Evolutionary conservation across 1,140 invertebrate species (phyloP).

Genomic region (Tribolium castaneum): DNA sequence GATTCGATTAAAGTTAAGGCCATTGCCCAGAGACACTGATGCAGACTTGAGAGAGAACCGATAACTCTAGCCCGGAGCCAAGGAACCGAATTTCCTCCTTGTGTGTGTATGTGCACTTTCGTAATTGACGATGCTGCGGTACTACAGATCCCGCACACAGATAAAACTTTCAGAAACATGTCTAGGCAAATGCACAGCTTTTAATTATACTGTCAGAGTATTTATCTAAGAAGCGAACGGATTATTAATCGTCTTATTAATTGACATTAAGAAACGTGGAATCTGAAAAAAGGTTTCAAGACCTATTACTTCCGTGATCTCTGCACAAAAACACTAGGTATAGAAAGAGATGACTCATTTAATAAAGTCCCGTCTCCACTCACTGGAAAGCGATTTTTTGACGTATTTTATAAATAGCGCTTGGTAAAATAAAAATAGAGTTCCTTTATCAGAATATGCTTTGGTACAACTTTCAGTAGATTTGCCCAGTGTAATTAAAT

Average conservation of each 20-base stretch:
- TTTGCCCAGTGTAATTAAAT: not conserved
- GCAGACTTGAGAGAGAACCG: constrained; percentile 36
- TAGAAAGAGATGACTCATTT: too few relatives aligned
- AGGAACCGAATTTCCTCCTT: constrained; percentile 25
- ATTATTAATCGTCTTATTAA: constrained; percentile 3
- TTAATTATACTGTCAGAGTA: constrained; percentile 4
- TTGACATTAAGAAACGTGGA: not conserved
- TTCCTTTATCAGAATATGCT: not conserved
- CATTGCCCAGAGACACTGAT: constrained; percentile 49
- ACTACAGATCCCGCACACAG: constrained; percentile 12
- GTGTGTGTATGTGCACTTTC: constrained; percentile 25
- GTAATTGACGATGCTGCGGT: constrained; percentile 24
- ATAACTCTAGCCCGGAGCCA: constrained; percentile 27
- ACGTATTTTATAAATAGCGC: too few relatives aligned
- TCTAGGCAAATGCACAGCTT: constrained; percentile 23
- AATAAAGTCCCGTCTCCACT: too few relatives aligned
- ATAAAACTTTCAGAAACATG: constrained; percentile 31
- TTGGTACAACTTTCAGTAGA: not conserved
- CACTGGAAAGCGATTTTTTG: too few relatives aligned
- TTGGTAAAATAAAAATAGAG: too few relatives aligned
- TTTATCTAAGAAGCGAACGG: not conserved
- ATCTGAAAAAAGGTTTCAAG: too few relatives aligned
- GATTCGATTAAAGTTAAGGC: constrained; percentile 53
- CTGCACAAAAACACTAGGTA: too few relatives aligned
- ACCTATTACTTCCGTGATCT: too few relatives aligned